Evolutionary conservation across 2,888 invertebrate genomes (phyloP), one percentile per base, ranked within the genome.

Genomic region (Oeneis ivallda): DNA sequence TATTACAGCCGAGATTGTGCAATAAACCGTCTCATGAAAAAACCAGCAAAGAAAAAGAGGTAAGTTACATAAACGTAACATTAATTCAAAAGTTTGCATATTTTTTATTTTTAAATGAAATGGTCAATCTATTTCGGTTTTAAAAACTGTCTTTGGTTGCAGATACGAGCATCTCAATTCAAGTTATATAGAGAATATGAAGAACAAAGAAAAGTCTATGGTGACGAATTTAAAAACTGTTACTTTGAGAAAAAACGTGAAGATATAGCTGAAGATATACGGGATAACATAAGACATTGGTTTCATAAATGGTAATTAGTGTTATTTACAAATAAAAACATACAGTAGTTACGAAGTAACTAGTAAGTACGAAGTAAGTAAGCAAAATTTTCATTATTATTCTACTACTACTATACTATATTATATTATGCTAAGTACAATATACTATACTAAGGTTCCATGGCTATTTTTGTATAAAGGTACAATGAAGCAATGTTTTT

Each of bases 281-380:
- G 84, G 68, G 85, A 84, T 60, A 72, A 78, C 54, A 76, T 86
- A 5, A 79, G 86, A 66, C 72, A 76, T 53, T 89, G 89, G 89
- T 86, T 88, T 73, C 67, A 72, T n/a, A 76, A 77, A 73, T 89
- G 89, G 89, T 88, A 79, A 34, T 58, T 15, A 26, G 26, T 26
- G 7, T 8, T 53, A 26, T 32, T 11, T 32, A 0, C n/a, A 15
- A 34, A 34, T 32, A 45, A 7, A 15, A n/a, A 15, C 15, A 45
- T 37, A 37, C 7, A 37, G 9, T 6, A 37, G 37, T 37, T 7
- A 8, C 9, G 15, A 10, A 47, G 47, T 47, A 4, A 2, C n/a
- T n/a, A 43, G n/a, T 6, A n/a, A 5, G n/a, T n/a, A n/a, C n/a
- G n/a, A n/a, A n/a, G n/a, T n/a, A n/a, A n/a, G n/a, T n/a, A n/a